These are phyloP conservation scores for Embidobia sp. DNA, from an alignment of 2,888 invertebrate species.

Conservation along the genomic window DNA sequence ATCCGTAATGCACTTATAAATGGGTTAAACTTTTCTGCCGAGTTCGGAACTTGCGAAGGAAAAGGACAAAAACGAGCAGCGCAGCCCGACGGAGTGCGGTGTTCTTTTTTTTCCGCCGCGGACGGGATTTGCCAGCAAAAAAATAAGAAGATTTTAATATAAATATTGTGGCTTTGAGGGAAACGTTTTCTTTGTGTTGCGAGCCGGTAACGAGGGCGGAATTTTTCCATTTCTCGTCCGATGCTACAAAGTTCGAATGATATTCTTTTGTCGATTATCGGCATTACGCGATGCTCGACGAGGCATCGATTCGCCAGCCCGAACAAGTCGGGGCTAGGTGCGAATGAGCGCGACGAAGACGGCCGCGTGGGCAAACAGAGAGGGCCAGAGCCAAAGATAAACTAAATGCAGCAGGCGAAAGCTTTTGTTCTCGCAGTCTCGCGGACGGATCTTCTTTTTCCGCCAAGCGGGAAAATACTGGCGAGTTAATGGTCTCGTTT, in stretches of 20 bases:
- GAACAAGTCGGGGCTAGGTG: not conserved
- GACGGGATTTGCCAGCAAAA: slow-evolving; percentile 23
- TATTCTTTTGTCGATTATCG: slow-evolving; percentile 63
- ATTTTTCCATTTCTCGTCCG: slow-evolving; percentile 47
- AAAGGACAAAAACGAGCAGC: slow-evolving; percentile 25
- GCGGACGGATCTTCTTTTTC: slow-evolving; percentile 61
- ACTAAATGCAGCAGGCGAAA: slow-evolving; percentile 55
- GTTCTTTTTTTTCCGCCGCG: slow-evolving; percentile 1
- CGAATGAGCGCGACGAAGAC: not conserved
- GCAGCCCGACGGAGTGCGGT: slow-evolving; percentile 8
- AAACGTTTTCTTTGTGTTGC: slow-evolving; percentile 41
- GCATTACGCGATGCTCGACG: slow-evolving; percentile 51
- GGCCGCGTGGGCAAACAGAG: not conserved
- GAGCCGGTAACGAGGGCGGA: slow-evolving; percentile 41
- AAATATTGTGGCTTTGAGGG: slow-evolving; percentile 55
- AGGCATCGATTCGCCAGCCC: slow-evolving; percentile 51
- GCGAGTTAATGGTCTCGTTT: slow-evolving; percentile 79
- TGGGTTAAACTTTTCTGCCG: slow-evolving; percentile 51
- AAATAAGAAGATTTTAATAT: slow-evolving; percentile 53
- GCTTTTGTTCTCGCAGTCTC: slow-evolving; percentile 62
- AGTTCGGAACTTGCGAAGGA: slow-evolving; percentile 35
- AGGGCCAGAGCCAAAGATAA: slow-evolving; percentile 28
- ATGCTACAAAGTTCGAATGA: slow-evolving; percentile 53
- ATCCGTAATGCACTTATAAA: slow-evolving; percentile 52
- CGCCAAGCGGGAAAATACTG: slow-evolving; percentile 69